Evolutionary conservation across 2,888 invertebrate species (phyloP).

Genomic region (Pollenia labialis): DNA sequence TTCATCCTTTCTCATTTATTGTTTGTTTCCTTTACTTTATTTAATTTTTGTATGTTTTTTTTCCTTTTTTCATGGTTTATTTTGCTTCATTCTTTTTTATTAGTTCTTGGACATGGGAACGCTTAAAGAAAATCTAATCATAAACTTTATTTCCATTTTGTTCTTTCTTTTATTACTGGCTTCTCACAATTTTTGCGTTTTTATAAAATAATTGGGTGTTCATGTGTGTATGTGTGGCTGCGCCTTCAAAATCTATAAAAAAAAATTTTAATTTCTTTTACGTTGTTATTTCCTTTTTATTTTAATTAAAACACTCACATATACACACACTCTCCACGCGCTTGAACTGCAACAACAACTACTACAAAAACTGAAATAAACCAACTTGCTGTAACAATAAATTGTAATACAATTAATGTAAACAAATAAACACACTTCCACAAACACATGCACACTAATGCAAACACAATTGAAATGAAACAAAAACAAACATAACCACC

Average conservation of each 20-base stretch:
- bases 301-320: conserved; percentile 31
- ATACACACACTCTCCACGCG: conserved; percentile 2
- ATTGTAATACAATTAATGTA: conserved; percentile 43
- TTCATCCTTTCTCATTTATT: conserved; percentile 37
- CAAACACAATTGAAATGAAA: conserved; percentile 10
- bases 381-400: conserved; percentile 36
- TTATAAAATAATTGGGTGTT: conserved; percentile 2
- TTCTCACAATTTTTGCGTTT: conserved; percentile 33
- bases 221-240: conserved; percentile 39
- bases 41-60: conserved; percentile 8
- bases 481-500: conserved; percentile 6
- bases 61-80: not conserved
- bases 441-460: conserved; percentile 15
- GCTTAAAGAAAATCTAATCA: conserved; percentile 84
- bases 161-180: conserved; percentile 75
- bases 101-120: conserved; percentile 83
- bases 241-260: conserved; percentile 18
- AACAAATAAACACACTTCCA: conserved; percentile 47
- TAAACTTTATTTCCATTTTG: conserved; percentile 77
- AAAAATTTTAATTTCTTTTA: conserved; percentile 20
- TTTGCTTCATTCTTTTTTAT: conserved; percentile 10
- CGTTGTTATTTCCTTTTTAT: conserved; percentile 50
- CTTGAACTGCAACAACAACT: conserved; percentile 22
- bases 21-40: conserved; percentile 13
- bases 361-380: conserved; percentile 22